Evolutionary conservation across 2,797 vertebrate species (phyloP).

Genomic region (Sebastes oblongus): DNA sequence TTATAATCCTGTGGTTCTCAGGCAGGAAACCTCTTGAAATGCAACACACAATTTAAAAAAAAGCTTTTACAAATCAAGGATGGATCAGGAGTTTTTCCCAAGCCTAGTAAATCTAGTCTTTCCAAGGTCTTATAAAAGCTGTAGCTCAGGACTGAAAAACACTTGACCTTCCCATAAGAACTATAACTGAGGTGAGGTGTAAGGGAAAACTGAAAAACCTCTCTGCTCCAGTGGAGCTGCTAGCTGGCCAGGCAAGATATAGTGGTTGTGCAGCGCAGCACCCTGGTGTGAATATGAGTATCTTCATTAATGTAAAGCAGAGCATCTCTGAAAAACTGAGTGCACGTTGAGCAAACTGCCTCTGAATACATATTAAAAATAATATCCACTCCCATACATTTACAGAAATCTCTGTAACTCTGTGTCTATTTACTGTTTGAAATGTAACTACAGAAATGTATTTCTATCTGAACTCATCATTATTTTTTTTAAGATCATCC

Average conservation of each 20-base stretch:
- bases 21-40: not conserved
- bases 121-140: not conserved
- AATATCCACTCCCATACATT: not conserved
- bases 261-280: not conserved
- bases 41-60: not conserved
- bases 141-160: not conserved
- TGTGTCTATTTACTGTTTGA: not conserved
- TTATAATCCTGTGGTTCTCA: not conserved
- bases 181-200: not conserved
- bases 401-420: not conserved
- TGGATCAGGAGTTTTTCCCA: not conserved
- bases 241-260: not conserved
- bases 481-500: not conserved
- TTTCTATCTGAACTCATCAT: not conserved
- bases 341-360: not conserved
- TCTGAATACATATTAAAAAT: not conserved
- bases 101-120: not conserved
- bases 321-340: not conserved
- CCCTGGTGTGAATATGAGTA: slow-evolving; percentile 6
- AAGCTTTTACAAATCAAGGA: not conserved
- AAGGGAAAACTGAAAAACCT: slow-evolving; percentile 5
- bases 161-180: slow-evolving; percentile 3
- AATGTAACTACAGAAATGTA: not conserved
- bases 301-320: slow-evolving; percentile 12
- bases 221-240: not conserved